Base-by-base conservation (phyloP, 2,113 vertebrate genomes). In the Macheiramphus alcinus region DNA sequence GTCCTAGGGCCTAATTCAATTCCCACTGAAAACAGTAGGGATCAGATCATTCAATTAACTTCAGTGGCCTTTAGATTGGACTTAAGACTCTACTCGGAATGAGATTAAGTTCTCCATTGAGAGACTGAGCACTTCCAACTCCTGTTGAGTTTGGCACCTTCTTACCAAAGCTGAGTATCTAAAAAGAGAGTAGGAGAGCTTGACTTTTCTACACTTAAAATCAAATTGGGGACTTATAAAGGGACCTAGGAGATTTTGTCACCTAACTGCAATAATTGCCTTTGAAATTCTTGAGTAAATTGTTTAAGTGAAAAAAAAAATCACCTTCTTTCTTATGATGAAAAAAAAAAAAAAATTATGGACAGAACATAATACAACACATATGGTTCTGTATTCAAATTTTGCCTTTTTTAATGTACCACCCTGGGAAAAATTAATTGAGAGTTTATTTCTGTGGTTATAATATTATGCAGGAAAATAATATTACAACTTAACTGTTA, bases 21-120 rank as follows among this genome's bases (percentile, higher is more conserved):
- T 78, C 76, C 80, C 83, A 6, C 38, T 15, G 40, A 74, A 38
- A 91, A 66, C 58, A 66, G 34, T 13, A 13, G n/a, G 71, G 59
- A 78, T 66, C 86, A 73, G 63, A 88, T 34, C 11, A 10, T 71
- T 73, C 83, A 58, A 47, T 92, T 83, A 92, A 92, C 91, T 74
- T 72, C 5, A 5, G 23, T 26, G 45, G 71, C 88, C 93, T 94
- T 42, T 66, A 88, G 53, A 18, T 43, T 50, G 50, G 50, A 16
- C 26, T 84, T 36, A 22, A 62, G 31, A 7, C 26, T 87, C 68
- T 10, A 7, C 40, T 70, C 0, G 0, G 55, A 66, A 38, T 25
- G 71, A 65, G 34, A 20, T 78, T 3, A 59, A 84, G 59, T 1
- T 89, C 68, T 80, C 25, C 47, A 26, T 0, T 25, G 59, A 88